Conservation (phyloP, 2,113 vertebrate genomes). For the Taxidea taxus region DNA sequence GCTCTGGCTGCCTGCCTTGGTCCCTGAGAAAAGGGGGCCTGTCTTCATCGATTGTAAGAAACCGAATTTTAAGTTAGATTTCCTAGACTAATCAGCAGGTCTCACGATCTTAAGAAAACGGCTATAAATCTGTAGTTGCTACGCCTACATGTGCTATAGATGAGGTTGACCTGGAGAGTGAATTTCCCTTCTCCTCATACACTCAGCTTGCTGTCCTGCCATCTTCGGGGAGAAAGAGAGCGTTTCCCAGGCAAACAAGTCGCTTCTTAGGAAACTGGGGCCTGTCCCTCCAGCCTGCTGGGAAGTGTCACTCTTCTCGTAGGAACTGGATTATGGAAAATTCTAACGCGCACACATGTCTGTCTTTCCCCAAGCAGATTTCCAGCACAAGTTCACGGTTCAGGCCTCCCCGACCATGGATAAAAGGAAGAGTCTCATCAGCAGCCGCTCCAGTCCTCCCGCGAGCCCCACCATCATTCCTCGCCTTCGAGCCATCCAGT, state of each 20-base stretch:
- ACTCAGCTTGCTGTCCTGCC: neutral
- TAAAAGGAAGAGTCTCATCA: conserved; percentile 92
- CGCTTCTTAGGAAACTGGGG: neutral
- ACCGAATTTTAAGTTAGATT: neutral
- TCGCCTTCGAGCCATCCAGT: conserved; percentile 96
- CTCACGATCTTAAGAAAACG: neutral
- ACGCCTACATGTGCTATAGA: neutral
- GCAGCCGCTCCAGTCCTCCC: conserved; percentile 93
- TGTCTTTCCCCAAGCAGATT: conserved; percentile 86
- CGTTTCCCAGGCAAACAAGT: neutral
- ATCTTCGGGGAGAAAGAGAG: neutral
- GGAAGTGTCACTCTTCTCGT: neutral
- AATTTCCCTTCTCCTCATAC: neutral
- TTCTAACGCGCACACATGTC: conserved; percentile 34
- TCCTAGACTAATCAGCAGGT: neutral
- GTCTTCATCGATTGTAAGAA: neutral
- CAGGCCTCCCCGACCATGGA: conserved; percentile 97
- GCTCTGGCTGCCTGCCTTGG: neutral
- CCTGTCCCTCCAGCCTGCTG: neutral
- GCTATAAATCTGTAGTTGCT: neutral
- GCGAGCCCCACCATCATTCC: conserved; percentile 94
- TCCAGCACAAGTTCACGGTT: conserved; percentile 99
- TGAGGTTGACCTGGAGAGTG: neutral
- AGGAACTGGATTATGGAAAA: neutral
- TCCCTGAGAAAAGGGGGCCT: neutral